phyloP scores from a whole-genome alignment of 2,888 invertebrate species.

The Tenthredo scrophulariae region DNA sequence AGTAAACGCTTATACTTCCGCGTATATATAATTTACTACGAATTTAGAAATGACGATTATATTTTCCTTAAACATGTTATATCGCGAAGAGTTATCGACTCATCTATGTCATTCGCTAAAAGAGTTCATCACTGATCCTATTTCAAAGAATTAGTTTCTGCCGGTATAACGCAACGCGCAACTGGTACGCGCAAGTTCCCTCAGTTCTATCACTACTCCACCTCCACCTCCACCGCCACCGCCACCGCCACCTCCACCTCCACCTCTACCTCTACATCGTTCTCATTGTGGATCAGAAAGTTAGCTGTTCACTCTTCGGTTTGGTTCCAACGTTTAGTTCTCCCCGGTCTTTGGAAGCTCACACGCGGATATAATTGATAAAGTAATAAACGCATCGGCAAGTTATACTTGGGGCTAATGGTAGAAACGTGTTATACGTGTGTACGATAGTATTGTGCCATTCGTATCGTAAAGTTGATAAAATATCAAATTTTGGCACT shows the following conservation, averaged over 20 bases:
- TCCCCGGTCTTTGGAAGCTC: background rate
- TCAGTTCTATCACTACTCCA: background rate
- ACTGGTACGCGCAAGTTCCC: background rate
- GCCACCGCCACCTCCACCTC: background rate
- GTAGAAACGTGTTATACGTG: background rate
- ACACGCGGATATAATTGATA: background rate
- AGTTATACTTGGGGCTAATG: background rate
- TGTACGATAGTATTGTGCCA: background rate
- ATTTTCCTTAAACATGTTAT: background rate
- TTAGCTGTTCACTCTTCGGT: constrained; percentile 25
- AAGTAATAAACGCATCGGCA: too few relatives aligned
- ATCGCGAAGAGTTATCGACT: background rate
- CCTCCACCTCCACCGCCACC: background rate
- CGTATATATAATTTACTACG: background rate
- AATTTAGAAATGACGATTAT: background rate
- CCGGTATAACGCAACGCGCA: background rate
- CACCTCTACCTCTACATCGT: background rate
- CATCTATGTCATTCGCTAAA: background rate
- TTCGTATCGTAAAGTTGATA: background rate
- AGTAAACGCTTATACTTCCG: background rate
- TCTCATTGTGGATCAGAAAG: background rate
- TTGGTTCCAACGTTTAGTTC: constrained; percentile 5
- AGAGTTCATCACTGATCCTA: background rate
- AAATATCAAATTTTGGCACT: background rate
- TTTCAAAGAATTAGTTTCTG: background rate